These are phyloP conservation scores for Probaryconus sp. DNA, from an alignment of 1,140 invertebrate species.

Conservation along the genomic window DNA sequence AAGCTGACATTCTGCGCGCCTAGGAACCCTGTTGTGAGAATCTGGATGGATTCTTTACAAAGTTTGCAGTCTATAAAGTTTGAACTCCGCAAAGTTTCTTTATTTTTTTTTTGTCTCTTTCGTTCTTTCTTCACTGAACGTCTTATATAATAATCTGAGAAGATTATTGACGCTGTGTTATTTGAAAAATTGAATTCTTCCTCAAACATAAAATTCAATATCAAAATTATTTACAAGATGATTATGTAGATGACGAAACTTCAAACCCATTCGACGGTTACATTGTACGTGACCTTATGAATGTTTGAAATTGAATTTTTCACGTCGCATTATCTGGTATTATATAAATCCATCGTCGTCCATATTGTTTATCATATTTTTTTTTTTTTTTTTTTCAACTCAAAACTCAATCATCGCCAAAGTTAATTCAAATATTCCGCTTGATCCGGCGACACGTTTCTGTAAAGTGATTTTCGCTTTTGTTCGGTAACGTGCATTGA, in stretches of 20 bases:
- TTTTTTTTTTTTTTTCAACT: too few relatives aligned
- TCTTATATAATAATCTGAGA: slow-evolving; percentile 11
- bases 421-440: not conserved
- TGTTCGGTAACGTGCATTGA: not conserved
- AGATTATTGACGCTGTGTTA: slow-evolving; percentile 27
- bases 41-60: slow-evolving; percentile 28
- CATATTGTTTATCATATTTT: too few relatives aligned
- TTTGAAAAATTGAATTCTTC: slow-evolving; percentile 14
- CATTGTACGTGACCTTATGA: too few relatives aligned
- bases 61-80: slow-evolving; percentile 44
- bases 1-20: slow-evolving; percentile 7
- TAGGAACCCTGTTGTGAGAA: not conserved
- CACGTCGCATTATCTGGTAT: too few relatives aligned
- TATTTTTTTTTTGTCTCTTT: slow-evolving; percentile 1
- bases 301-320: too few relatives aligned
- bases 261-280: too few relatives aligned
- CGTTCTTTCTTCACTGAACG: slow-evolving; percentile 16
- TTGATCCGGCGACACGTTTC: not conserved
- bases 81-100: not conserved
- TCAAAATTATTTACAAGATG: slow-evolving; percentile 7
- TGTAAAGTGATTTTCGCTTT: slow-evolving; percentile 4
- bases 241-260: too few relatives aligned
- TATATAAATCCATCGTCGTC: too few relatives aligned
- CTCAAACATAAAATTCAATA: not conserved
- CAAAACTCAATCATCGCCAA: too few relatives aligned